These are phyloP conservation scores for Oriolus oriolus DNA, from an alignment of 2,113 vertebrate genomes.

Conservation along the genomic window DNA sequence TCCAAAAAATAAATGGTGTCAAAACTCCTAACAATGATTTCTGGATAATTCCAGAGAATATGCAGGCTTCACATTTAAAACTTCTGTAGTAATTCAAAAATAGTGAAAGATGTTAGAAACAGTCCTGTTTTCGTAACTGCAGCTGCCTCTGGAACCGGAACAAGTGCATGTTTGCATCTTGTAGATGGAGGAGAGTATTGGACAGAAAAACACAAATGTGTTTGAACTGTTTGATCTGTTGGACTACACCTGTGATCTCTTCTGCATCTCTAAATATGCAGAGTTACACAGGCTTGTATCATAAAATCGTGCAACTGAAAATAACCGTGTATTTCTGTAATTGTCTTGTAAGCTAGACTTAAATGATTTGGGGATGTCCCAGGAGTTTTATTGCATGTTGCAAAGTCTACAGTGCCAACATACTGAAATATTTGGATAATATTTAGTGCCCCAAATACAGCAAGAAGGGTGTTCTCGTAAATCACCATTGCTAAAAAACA, in stretches of 20 bases:
- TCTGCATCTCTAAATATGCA: not conserved
- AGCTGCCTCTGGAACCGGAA: not conserved
- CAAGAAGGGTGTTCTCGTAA: not conserved
- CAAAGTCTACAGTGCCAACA: not conserved
- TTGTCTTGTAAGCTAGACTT: not conserved
- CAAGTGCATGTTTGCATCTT: not conserved
- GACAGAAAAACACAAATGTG: not conserved
- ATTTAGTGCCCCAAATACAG: not conserved
- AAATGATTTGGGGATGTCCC: not conserved
- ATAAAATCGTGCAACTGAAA: not conserved
- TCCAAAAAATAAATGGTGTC: not conserved
- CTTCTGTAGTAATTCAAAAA: not conserved
- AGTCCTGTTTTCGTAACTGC: not conserved
- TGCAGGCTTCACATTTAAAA: not conserved
- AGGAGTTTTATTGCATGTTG: not conserved
- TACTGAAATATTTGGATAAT: not conserved
- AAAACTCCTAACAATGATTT: not conserved
- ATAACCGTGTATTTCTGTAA: not conserved
- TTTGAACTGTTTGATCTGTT: not conserved
- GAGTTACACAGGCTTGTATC: not conserved
- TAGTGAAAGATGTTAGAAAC: not conserved
- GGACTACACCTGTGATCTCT: not conserved
- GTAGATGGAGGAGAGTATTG: not conserved
- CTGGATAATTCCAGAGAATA: not conserved
- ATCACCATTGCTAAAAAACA: not conserved